Evolutionary conservation across 2,888 invertebrate genomes (phyloP).

Genomic region (Byasa hedistus): DNA sequence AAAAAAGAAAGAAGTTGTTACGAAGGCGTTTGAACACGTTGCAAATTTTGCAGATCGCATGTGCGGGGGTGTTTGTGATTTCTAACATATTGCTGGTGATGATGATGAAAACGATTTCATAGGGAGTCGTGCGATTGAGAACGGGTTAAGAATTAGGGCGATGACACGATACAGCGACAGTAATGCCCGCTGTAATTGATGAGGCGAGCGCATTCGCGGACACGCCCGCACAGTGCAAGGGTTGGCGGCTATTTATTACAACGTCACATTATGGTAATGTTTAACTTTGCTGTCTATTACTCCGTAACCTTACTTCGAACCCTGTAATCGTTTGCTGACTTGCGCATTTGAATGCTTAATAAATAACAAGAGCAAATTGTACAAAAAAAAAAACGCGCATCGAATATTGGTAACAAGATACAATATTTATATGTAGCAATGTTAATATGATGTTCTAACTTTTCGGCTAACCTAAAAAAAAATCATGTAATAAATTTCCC

Average conservation of each 20-base stretch:
- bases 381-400: no score
- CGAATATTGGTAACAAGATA: no score
- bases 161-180: slow-evolving; percentile 30
- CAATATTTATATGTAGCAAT: no score
- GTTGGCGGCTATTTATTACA: slow-evolving; percentile 30
- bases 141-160: slow-evolving; percentile 31
- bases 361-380: background rate
- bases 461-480: no score
- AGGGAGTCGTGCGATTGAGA: slow-evolving; percentile 20
- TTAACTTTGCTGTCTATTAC: slow-evolving; percentile 5
- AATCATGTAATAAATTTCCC: no score
- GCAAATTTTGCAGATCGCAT: no score
- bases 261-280: slow-evolving; percentile 27
- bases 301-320: background rate
- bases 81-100: no score
- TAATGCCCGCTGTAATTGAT: slow-evolving; percentile 33
- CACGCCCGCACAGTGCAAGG: slow-evolving; percentile 34
- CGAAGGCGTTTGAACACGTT: no score
- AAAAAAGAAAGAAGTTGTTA: no score
- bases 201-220: slow-evolving; percentile 34
- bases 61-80: no score
- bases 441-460: no score
- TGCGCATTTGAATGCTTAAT: background rate
- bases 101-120: background rate
- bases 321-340: background rate